These are phyloP conservation scores for Ctenopoma multispine DNA, from an alignment of 2,797 vertebrate species.

Conservation along the genomic window DNA sequence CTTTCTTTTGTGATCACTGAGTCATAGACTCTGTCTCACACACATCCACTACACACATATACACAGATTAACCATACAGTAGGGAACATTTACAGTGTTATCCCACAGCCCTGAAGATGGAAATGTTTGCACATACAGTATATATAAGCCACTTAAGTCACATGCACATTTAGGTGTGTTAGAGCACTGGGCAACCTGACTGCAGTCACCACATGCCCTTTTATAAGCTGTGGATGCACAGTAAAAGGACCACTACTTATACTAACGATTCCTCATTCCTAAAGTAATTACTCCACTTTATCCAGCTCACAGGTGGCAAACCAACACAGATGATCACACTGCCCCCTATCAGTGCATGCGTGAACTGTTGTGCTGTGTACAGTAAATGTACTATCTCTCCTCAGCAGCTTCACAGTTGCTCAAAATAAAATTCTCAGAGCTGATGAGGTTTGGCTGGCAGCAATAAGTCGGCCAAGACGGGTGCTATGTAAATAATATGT, in stretches of 20 bases:
- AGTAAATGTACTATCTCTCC: conserved; percentile 20
- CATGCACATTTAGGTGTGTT: not conserved
- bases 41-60: conserved; percentile 7
- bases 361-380: conserved; percentile 35
- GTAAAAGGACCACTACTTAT: conserved; percentile 8
- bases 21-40: conserved; percentile 13
- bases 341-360: conserved; percentile 64
- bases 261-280: conserved; percentile 36
- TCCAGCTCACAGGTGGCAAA: conserved; percentile 18
- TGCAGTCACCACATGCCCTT: conserved; percentile 7
- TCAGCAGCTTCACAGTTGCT: conserved; percentile 39
- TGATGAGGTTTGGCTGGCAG: conserved; percentile 29
- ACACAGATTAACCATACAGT: conserved; percentile 24
- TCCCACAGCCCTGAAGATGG: not conserved
- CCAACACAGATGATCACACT: conserved; percentile 65
- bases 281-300: conserved; percentile 27
- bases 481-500: conserved; percentile 36
- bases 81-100: conserved; percentile 28
- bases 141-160: conserved; percentile 1
- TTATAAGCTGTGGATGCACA: conserved; percentile 15
- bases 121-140: conserved; percentile 1
- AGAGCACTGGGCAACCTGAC: conserved; percentile 21
- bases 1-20: conserved; percentile 56
- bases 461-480: conserved; percentile 15
- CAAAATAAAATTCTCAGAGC: conserved; percentile 23